Base-by-base conservation (phyloP, 1,140 invertebrate genomes). In the Lepidotrigona ventralis region DNA sequence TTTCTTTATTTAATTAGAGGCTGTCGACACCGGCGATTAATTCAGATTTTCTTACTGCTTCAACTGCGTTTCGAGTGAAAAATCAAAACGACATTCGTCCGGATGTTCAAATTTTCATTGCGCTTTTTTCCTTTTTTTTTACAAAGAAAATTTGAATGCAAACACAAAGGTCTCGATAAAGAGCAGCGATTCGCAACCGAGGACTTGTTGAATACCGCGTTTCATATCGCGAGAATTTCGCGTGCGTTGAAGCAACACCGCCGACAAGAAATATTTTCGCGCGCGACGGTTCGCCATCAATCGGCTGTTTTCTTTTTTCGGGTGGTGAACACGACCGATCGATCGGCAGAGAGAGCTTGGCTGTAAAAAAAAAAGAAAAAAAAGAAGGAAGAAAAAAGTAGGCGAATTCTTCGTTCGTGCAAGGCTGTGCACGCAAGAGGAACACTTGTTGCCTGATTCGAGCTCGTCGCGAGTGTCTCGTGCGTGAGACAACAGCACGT, bases 401-500 rank as follows among this genome's bases (percentile, higher is more conserved):
- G 58, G 76, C 68, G 69, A 87, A 70, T 79, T 80, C 71, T 51
- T 79, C 23, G 79, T 72, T 83, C 69, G 17, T 78, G 78, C 78
- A 74, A 17, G 58, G 14, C 39, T 8, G 39, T 64, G 29, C 66
- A 77, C 79, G 66, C 78, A 46, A 46, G 75, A 69, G 74, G 64
- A 88, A 87, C 88, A 90, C 89, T 90, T 90, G 89, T 90, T 90
- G 89, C 89, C 89, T 76, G 60, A 69, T 17, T 51, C 2, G 46
- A 46, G 21, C 53, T 73, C 77, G 79, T 73, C 77, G 79, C 77
- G 87, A 88, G 78, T 74, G 85, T 89, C 81, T 90, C 89, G 87
- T 90, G 87, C 84, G 87, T 88, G 87, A 85, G 73, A 81, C 76
- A 82, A 87, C 79, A 46, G 86, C 84, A 86, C 79, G 81, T 86